Conservation (phyloP, 2,113 vertebrate genomes). For the Trinectes maculatus region DNA sequence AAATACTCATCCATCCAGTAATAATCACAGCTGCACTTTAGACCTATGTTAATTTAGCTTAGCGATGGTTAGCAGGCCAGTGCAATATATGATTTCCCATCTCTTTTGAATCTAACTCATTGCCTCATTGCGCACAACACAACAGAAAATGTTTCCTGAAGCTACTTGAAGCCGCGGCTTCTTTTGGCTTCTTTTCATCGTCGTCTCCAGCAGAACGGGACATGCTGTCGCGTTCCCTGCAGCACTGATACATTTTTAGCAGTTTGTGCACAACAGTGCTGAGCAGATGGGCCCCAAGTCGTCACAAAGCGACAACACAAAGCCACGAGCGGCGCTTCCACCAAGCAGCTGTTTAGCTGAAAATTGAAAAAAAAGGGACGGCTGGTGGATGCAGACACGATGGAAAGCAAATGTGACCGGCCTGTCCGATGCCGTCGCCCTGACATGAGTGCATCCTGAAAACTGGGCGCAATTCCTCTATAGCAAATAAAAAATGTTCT, state of each 20-base stretch:
- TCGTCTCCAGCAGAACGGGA: slow-evolving; percentile 51
- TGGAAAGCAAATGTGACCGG: background rate
- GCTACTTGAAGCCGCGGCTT: slow-evolving; percentile 3
- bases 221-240: slow-evolving; percentile 40
- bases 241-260: slow-evolving; percentile 51
- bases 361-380: slow-evolving; percentile 21
- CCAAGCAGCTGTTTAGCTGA: slow-evolving; percentile 51
- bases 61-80: background rate
- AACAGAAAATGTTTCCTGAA: slow-evolving; percentile 13
- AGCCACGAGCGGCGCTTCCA: slow-evolving; percentile 24
- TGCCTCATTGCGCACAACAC: slow-evolving; percentile 18
- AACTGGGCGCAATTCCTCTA: slow-evolving; percentile 40
- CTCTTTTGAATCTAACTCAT: slow-evolving; percentile 19
- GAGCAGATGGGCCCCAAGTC: slow-evolving; percentile 45
- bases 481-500: slow-evolving; percentile 59
- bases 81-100: background rate
- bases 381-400: background rate
- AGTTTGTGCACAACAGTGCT: slow-evolving; percentile 32
- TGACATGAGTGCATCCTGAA: slow-evolving; percentile 36
- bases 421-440: slow-evolving; percentile 14
- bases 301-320: slow-evolving; percentile 45
- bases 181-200: slow-evolving; percentile 31
- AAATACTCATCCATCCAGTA: slow-evolving; percentile 3
- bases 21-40: slow-evolving; percentile 4
- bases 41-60: slow-evolving; percentile 17